phyloP scores from a whole-genome alignment of 2,113 vertebrate species.

The Gorsachius goisagi region DNA sequence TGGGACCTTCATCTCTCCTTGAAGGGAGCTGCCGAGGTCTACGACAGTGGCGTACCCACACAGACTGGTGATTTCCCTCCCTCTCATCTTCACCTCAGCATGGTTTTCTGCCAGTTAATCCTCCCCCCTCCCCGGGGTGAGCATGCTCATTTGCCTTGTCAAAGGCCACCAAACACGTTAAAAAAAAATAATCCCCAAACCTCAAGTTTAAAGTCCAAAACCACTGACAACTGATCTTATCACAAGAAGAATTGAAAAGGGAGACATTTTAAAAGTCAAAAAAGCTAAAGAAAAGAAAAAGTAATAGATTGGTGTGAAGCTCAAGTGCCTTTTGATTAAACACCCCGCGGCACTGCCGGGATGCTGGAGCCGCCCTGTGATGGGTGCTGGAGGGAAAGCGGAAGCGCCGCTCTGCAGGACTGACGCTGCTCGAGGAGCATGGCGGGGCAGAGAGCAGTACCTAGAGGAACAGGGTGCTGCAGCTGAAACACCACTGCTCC shows the following conservation, averaged over 20 bases:
- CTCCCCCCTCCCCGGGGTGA: too few species aligned
- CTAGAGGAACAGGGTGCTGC: not conserved
- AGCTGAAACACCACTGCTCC: not conserved
- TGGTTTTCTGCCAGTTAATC: fast-evolving
- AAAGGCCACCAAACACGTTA: not conserved
- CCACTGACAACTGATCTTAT: not conserved
- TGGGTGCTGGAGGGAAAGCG: fast-evolving
- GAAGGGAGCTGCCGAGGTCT: not conserved
- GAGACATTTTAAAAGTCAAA: not conserved
- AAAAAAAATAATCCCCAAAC: not conserved
- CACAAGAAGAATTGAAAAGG: too few species aligned
- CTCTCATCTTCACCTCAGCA: not conserved
- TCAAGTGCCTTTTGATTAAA: not conserved
- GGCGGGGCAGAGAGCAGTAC: not conserved
- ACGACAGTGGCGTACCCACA: fast-evolving
- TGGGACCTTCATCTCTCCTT: not conserved
- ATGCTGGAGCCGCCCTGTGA: not conserved
- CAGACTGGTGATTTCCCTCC: not conserved
- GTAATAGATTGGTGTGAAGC: too few species aligned
- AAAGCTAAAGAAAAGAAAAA: not conserved
- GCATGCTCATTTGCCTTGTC: not conserved
- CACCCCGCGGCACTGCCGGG: too few species aligned
- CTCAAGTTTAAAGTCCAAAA: not conserved
- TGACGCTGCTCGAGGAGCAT: not conserved
- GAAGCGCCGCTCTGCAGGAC: not conserved